Percentiles rank a stretch among this genome's conserved stretches.
These are phyloP conservation scores for Lucilia sericata DNA, from an alignment of 1,140 invertebrate genomes.

Conservation along the genomic window DNA sequence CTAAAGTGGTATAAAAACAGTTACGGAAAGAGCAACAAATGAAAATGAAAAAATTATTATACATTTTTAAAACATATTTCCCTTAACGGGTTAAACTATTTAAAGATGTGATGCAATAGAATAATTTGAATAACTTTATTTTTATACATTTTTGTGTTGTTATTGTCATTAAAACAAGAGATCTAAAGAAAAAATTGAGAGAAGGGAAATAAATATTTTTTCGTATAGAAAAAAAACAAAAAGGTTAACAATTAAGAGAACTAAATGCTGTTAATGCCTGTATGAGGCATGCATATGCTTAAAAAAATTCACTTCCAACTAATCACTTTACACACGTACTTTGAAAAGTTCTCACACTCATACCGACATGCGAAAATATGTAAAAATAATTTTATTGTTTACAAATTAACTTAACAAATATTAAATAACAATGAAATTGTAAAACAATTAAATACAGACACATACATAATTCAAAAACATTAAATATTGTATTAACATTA, in stretches of 20 bases:
- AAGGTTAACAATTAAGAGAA: background rate
- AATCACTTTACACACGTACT: too few relatives aligned
- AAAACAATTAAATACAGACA: background rate
- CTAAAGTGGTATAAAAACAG: too few relatives aligned
- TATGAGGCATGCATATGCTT: background rate
- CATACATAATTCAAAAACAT: too few relatives aligned
- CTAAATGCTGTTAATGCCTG: background rate
- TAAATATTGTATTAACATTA: background rate
- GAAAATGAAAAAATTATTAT: too few relatives aligned
- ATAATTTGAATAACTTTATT: background rate
- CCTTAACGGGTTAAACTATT: background rate
- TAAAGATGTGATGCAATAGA: constrained; percentile 3
- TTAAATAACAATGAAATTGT: background rate
- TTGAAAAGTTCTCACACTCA: background rate
- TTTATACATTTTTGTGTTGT: background rate
- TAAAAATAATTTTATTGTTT: background rate
- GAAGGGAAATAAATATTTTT: background rate
- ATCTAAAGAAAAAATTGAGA: background rate
- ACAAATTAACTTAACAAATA: constrained; percentile 7
- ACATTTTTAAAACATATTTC: background rate
- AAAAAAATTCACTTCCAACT: too few relatives aligned
- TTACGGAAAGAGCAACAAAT: too few relatives aligned
- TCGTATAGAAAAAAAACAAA: background rate
- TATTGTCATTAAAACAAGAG: background rate
- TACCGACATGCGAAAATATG: background rate